A percentile compares a stretch with the other conserved stretches of the same genome.
phyloP scores from a whole-genome alignment of 2,113 vertebrate species.

The Notechis scutatus region DNA sequence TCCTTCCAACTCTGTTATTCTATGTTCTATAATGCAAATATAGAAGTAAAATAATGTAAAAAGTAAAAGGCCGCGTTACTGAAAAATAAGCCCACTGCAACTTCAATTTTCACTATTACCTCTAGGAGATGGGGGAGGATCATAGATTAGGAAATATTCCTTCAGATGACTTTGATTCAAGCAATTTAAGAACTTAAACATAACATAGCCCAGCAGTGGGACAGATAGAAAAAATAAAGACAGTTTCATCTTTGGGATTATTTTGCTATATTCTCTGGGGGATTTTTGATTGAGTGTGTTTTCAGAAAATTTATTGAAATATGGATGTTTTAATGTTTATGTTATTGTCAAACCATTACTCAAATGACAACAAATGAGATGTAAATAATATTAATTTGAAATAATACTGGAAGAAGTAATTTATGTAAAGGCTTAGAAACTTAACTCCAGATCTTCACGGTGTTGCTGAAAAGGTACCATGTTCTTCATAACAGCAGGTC shows the following conservation, averaged over 20 bases:
- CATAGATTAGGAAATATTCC: background rate
- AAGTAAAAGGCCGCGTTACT: background rate
- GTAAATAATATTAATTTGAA: conserved; percentile 52
- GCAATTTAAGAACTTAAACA: background rate
- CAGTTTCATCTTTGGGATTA: background rate
- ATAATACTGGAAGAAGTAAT: conserved; percentile 19
- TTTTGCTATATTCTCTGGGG: background rate
- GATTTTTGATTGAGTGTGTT: background rate
- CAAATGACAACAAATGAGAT: conserved; percentile 38
- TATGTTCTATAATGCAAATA: background rate
- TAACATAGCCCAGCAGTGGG: background rate
- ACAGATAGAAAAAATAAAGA: background rate
- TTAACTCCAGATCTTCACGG: conserved; percentile 85
- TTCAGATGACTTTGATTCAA: background rate
- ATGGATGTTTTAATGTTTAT: background rate
- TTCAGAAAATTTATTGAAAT: background rate
- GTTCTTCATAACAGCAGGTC: conserved; percentile 76
- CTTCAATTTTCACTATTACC: background rate
- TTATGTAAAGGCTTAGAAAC: conserved; percentile 11
- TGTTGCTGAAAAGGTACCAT: conserved; percentile 82
- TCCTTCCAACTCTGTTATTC: background rate
- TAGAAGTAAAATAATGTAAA: background rate
- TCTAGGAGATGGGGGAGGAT: background rate
- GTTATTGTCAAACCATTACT: background rate
- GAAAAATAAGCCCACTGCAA: background rate